phyloP scores from a whole-genome alignment of 2,113 vertebrate genomes.

The Tupaia chinensis region DNA sequence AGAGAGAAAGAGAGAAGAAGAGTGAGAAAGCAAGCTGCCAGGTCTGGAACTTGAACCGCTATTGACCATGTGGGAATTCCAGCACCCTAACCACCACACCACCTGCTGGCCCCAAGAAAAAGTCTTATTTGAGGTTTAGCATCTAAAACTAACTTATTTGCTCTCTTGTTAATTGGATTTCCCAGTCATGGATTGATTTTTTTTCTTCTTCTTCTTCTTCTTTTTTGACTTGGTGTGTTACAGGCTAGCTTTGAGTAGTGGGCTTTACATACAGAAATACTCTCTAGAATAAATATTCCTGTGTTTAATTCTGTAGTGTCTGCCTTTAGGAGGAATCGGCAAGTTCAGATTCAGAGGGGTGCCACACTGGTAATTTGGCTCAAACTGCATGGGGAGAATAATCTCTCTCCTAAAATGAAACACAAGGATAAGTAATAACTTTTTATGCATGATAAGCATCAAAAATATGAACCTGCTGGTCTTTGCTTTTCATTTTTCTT shows the following conservation, averaged over 20 bases:
- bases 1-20: no score
- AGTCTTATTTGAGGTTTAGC: background rate
- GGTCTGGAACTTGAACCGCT: no score
- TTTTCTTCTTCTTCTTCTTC: conserved; percentile 79
- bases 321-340: conserved; percentile 81
- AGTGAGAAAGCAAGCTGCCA: no score
- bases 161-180: conserved; percentile 36
- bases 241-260: conserved; percentile 57
- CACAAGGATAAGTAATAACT: conserved; percentile 92
- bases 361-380: conserved; percentile 91
- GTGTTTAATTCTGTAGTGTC: conserved; percentile 83
- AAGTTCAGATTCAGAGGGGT: conserved; percentile 87
- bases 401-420: conserved; percentile 91
- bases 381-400: conserved; percentile 92
- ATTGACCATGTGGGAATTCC: no score
- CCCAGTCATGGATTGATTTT: conserved; percentile 61
- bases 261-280: conserved; percentile 75
- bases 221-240: conserved; percentile 59
- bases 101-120: conserved; percentile 5
- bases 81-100: no score
- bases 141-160: conserved; percentile 62
- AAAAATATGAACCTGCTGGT: conserved; percentile 93
- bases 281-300: conserved; percentile 78
- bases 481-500: conserved; percentile 91
- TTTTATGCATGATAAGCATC: conserved; percentile 94